phyloP scores from a whole-genome alignment of 2,113 vertebrate species.

The Glaucidium brasilianum region DNA sequence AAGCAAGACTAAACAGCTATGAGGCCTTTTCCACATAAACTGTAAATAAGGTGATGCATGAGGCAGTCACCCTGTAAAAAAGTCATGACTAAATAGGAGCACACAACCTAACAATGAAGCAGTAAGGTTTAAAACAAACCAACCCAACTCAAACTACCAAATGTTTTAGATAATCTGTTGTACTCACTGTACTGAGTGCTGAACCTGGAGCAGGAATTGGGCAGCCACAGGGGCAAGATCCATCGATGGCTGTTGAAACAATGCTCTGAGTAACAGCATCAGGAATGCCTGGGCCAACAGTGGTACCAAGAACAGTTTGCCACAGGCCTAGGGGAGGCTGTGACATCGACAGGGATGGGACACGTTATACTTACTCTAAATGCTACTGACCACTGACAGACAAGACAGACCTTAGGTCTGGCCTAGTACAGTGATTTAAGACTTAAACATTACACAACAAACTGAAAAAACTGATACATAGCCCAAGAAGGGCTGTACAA shows the following conservation, averaged over 20 bases:
- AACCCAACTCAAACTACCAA: background rate
- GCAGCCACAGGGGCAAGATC: background rate
- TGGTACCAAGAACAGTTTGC: background rate
- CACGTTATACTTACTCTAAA: too few species aligned
- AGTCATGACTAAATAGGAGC: background rate
- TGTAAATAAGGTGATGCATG: background rate
- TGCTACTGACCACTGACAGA: too few species aligned
- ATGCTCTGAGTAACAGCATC: background rate
- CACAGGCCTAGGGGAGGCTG: background rate
- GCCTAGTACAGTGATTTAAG: background rate
- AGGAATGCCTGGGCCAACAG: background rate
- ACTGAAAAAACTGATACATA: background rate
- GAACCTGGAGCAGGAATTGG: rapidly evolving
- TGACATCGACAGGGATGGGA: rapidly evolving
- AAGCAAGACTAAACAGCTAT: background rate
- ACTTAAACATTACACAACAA: background rate
- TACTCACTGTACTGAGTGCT: background rate
- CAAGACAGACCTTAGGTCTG: background rate
- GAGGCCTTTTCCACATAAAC: background rate
- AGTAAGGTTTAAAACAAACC: background rate
- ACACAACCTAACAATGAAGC: background rate
- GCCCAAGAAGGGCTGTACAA: background rate
- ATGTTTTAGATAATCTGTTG: background rate
- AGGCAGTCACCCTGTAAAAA: background rate
- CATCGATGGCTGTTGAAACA: rapidly evolving